These are phyloP conservation scores for Odontamblyopus lacepedii DNA, from an alignment of 2,797 vertebrate genomes.

Conservation along the genomic window DNA sequence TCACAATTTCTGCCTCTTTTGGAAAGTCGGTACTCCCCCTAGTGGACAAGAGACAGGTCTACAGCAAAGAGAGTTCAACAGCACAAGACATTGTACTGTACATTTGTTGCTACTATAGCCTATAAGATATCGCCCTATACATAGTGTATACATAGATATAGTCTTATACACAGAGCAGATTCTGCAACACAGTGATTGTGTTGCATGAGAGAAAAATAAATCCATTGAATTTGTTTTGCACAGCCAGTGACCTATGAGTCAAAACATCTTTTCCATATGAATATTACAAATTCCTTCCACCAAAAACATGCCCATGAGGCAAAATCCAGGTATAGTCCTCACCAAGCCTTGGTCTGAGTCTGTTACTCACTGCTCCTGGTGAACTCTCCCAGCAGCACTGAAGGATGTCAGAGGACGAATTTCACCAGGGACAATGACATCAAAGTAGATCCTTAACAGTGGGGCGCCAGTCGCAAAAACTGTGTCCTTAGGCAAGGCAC, in stretches of 20 bases:
- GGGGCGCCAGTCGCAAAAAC: no score
- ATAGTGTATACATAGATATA: background rate
- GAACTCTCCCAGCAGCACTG: background rate
- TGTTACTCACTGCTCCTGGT: background rate
- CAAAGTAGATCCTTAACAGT: background rate
- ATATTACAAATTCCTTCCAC: background rate
- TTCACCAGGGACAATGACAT: background rate
- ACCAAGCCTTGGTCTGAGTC: background rate
- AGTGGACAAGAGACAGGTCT: constrained; percentile 44
- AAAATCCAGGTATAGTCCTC: no score
- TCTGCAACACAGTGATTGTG: background rate
- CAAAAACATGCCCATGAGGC: no score
- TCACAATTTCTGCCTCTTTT: constrained; percentile 43
- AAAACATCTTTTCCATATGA: background rate
- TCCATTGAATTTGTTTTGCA: background rate
- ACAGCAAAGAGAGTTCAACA: constrained; percentile 16
- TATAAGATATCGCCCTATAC: background rate
- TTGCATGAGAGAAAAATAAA: background rate
- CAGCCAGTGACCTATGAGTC: background rate
- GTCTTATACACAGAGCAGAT: background rate
- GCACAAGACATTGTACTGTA: constrained; percentile 11
- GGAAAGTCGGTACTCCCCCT: constrained; percentile 61
- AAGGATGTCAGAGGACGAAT: background rate
- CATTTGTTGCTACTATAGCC: background rate
- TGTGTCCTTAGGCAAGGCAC: no score